Percentiles rank a stretch among this genome's conserved stretches.
These are phyloP conservation scores for Lymantria dispar DNA, from an alignment of 2,888 invertebrate species.

Conservation along the genomic window DNA sequence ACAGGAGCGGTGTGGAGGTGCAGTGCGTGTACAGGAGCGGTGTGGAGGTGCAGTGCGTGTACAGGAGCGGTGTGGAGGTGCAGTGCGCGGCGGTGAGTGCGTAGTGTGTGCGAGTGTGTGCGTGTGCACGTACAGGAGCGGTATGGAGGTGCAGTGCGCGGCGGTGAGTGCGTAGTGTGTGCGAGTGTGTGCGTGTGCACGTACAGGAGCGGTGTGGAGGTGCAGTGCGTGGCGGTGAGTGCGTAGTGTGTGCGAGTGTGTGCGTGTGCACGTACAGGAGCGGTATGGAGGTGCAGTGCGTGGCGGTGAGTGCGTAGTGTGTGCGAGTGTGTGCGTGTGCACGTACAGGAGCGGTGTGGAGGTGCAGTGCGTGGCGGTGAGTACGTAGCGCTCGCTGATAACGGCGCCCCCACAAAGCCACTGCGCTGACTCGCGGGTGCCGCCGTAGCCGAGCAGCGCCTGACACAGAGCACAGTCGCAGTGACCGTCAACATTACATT, in stretches of 20 bases:
- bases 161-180: neutral
- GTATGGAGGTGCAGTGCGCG: neutral
- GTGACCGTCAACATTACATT: neutral
- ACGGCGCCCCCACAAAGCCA: constrained; percentile 4
- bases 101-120: too few relatives aligned
- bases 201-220: neutral
- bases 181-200: neutral
- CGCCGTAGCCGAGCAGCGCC: constrained; percentile 4
- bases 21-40: neutral
- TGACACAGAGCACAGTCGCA: neutral
- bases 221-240: too few relatives aligned
- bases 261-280: too few relatives aligned
- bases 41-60: neutral
- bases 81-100: too few relatives aligned
- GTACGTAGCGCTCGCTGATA: constrained; percentile 4
- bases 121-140: too few relatives aligned
- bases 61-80: neutral
- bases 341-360: neutral
- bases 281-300: neutral
- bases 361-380: constrained; percentile 3
- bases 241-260: too few relatives aligned
- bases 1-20: neutral
- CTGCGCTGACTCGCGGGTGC: neutral
- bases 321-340: neutral
- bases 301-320: too few relatives aligned